Base-by-base conservation (phyloP, 2,797 vertebrate genomes). In the Sebastolobus alascanus region DNA sequence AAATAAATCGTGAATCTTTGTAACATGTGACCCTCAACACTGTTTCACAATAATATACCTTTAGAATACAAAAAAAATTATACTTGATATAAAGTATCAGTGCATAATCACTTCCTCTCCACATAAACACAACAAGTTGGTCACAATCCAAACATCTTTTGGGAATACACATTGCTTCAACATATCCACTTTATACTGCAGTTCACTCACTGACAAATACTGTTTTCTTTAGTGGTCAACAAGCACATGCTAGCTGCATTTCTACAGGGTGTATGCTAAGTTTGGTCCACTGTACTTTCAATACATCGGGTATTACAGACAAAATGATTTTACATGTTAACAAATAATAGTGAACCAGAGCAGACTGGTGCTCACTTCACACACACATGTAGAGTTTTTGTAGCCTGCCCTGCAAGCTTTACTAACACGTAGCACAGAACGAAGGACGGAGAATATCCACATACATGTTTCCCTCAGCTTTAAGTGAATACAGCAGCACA, bases 71-170 rank as follows among this genome's bases (percentile, higher is more conserved):
- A 93, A 94, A 94, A 93, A 94, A 80, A 83, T 61, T 88, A 91
- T 87, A 92, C 86, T 89, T 90, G 89, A 90, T 93, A 93, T 88
- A 94, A 95, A 94, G 91, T 88, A 91, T 96, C 96, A 96, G 95
- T 96, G 96, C 95, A 96, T 95, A 93, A 89, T 94, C 78, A 85
- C 83, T 91, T 88, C 72, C 72, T 87, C 84, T 91, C 86, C 86
- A 84, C 82, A 90, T 38, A 67, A 82, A 92, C 55, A 38, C 65
- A 59, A 84, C 52, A 75, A 83, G 75, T 75, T 87, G 89, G 69
- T 82, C 84, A 91, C 74, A 84, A 83, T 91, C 68, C 83, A 88
- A 89, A 89, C 71, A 89, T 79, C 58, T 73, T 79, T 81, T 83
- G 81, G 80, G 79, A 85, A 82, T 68, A 85, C 64, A 79, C 80